phyloP scores from a whole-genome alignment of 2,797 vertebrate genomes.

The Chelon labrosus region DNA sequence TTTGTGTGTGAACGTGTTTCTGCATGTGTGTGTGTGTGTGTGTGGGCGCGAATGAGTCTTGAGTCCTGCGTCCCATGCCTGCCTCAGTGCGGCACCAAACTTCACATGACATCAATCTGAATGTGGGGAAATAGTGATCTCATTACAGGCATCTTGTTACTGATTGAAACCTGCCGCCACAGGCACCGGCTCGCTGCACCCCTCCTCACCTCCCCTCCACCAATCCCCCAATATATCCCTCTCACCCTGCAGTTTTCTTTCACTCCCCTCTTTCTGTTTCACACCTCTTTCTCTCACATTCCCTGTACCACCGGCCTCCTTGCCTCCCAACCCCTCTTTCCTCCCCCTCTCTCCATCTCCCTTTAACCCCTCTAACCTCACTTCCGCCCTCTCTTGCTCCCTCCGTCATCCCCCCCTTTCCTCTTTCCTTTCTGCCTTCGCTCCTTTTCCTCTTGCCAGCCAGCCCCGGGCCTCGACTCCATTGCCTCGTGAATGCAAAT shows the following conservation, averaged over 20 bases:
- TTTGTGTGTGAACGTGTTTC: constrained; percentile 43
- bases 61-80: constrained; percentile 59
- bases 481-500: constrained; percentile 76
- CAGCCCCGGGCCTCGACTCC: constrained; percentile 65
- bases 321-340: not conserved
- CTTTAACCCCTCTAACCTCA: constrained; percentile 63
- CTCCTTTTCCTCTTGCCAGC: constrained; percentile 50
- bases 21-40: constrained; percentile 35
- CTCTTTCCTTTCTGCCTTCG: constrained; percentile 48
- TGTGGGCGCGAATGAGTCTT: constrained; percentile 26
- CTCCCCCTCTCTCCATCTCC: constrained; percentile 31
- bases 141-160: constrained; percentile 85
- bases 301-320: constrained; percentile 22
- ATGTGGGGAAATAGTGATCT: constrained; percentile 86
- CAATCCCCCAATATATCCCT: constrained; percentile 31
- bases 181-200: constrained; percentile 42
- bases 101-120: constrained; percentile 86
- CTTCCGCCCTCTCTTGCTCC: constrained; percentile 60
- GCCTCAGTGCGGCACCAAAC: constrained; percentile 76
- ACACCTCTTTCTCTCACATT: constrained; percentile 53
- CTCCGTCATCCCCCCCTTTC: constrained; percentile 48
- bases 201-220: constrained; percentile 35
- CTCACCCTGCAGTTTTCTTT: constrained; percentile 26
- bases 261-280: constrained; percentile 42
- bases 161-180: constrained; percentile 84